Evolutionary conservation across 1,140 invertebrate species (phyloP).

Genomic region (Maconellicoccus hirsutus): DNA sequence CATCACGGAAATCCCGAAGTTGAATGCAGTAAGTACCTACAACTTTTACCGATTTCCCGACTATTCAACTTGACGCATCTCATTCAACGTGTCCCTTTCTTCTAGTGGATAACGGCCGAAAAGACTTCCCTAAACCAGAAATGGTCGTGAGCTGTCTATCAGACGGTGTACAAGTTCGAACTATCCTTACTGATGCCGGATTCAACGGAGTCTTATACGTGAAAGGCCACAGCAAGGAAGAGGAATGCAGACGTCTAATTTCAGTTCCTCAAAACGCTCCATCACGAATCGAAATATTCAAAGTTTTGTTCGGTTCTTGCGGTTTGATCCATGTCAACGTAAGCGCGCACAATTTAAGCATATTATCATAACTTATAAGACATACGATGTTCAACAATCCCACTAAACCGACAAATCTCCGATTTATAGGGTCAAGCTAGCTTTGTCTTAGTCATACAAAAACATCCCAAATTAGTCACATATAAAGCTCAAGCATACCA

Average conservation of each 20-base stretch:
- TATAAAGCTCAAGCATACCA: constrained; percentile 89
- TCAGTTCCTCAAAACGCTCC: constrained; percentile 53
- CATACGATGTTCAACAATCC: background rate
- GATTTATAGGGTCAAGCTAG: constrained; percentile 65
- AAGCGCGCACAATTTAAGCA: too few relatives aligned
- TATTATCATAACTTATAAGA: background rate
- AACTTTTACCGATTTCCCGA: background rate
- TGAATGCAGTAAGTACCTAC: constrained; percentile 44
- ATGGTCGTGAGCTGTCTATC: constrained; percentile 80
- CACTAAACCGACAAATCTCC: background rate
- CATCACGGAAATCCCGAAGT: constrained; percentile 56
- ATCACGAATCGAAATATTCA: constrained; percentile 66
- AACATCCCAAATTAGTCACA: constrained; percentile 89
- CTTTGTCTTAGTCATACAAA: constrained; percentile 86
- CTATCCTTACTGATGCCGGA: constrained; percentile 61
- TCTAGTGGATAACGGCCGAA: constrained; percentile 32
- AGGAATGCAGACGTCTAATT: constrained; percentile 69
- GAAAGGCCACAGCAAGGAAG: constrained; percentile 86
- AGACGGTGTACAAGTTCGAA: constrained; percentile 79
- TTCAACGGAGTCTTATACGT: constrained; percentile 89
- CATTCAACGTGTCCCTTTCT: background rate
- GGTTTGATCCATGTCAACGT: constrained; percentile 83
- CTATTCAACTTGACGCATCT: too few relatives aligned
- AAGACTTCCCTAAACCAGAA: constrained; percentile 61
- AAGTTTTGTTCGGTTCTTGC: constrained; percentile 82